Evolutionary conservation across 2,797 vertebrate species (phyloP), one percentile per base, ranked within the genome.

Genomic region (Silurus aristotelis): DNA sequence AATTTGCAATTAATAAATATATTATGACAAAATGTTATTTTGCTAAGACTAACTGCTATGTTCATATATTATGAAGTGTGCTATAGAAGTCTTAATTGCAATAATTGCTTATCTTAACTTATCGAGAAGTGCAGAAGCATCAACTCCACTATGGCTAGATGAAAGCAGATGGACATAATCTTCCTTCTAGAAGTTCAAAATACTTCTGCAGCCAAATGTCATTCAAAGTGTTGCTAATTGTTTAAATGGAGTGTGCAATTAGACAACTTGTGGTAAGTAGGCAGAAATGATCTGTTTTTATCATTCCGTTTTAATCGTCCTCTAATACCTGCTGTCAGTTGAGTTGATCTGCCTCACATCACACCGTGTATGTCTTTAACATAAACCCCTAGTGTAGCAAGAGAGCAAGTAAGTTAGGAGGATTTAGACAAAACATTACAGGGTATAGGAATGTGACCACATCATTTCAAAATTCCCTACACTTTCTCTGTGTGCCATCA

Each of bases 401-500:
- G 68, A 64, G 76, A 56, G 63, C 86, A 91, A 92, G 90, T 79
- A 89, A 93, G 93, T 94, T 92, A 93, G 91, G 84, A 76, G 78
- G 68, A 75, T 92, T 94, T 93, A 94, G 94, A 91, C 88, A 92
- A 93, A 90, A 89, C 93, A 93, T 92, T 93, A 94, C 91, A 95
- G 92, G 92, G 91, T 90, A 92, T 90, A 92, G 91, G 90, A 92
- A 94, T 93, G 92, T 91, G 93, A 92, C 92, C 93, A 1, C 92
- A 90, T 94, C 89, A 94, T 93, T 93, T 93, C 90, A 86, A 92
- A 92, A 93, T 92, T 91, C 91, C 92, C 93, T 86, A 86, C 80
- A 90, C 85, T 94, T 95, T 93, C 94, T 95, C 92, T 92, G 91
- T 89, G 92, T 91, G 92, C 93, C 88, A 92, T 95, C 93, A 95